Evolutionary conservation across 2,113 vertebrate species (phyloP), one percentile per base, ranked within the genome.

Genomic region (Grammomys dolichurus): DNA sequence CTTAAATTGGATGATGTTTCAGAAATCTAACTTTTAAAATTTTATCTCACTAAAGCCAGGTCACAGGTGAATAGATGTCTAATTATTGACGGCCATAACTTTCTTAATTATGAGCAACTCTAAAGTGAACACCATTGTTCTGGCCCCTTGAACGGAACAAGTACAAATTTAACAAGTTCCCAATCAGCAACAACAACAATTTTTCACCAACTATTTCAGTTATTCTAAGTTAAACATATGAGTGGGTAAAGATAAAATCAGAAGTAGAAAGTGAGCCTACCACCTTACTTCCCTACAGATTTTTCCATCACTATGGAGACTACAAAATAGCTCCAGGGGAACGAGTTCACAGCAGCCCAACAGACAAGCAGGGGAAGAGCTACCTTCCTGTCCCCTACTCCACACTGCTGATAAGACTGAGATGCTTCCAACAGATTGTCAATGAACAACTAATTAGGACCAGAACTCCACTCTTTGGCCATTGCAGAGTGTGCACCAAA

Each of bases 21-120:
- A 94, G 54, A 96, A 85, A 19, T 72, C 63, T 90, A 95, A 95
- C 40, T 28, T 84, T 95, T 1, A 0, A 43, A 65, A 77, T 67
- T 82, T 78, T 84, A 56, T 67, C 58, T 95, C 89, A 22, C 56
- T 65, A 87, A 72, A 87, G 43, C 7, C 26, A 94, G 16, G n/a
- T 72, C 75, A 70, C 0, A 60, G 63, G 48, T 7, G 89, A 93
- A 91, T 33, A 87, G 33, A 51, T 31, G 3, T 46, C 63, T 60
- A 36, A 58, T 43, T 20, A 31, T 63, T 36, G 88, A 75, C 1
- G 3, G 9, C 28, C 10, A 28, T 60, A 60, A 48, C 84, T 76
- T 48, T 75, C 48, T 67, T 67, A 77, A 67, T 69, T 75, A 69
- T 72, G 36, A 82, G 2, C 31, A 33, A 88, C 31, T 65, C 63